Evolutionary conservation across 2,797 vertebrate genomes (phyloP).

Genomic region (Mormyrus hasselquistii): DNA sequence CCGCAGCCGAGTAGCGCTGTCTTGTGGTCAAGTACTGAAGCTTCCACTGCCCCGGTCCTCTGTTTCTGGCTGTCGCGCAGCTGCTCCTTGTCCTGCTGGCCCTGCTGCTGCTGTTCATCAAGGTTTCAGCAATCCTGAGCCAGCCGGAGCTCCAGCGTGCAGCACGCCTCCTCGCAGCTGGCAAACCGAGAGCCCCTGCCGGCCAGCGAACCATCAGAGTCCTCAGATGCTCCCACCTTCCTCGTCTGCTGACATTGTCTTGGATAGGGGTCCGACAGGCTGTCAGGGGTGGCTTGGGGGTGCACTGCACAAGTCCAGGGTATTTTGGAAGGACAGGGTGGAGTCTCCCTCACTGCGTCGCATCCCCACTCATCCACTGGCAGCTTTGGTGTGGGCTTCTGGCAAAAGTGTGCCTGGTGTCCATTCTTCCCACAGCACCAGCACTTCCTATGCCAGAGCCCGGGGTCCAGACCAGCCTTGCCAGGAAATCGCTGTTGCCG

Average conservation of each 20-base stretch:
- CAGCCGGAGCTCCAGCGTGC: not conserved
- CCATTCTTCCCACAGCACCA: not conserved
- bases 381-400: not conserved
- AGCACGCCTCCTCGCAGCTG: not conserved
- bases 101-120: not conserved
- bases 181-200: not conserved
- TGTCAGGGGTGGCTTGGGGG: not conserved
- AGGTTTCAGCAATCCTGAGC: not conserved
- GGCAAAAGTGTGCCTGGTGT: not conserved
- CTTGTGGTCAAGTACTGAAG: not conserved
- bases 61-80: not conserved
- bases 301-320: not conserved
- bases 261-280: not conserved
- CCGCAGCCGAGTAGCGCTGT: not conserved
- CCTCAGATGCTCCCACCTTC: not conserved
- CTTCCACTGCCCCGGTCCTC: not conserved
- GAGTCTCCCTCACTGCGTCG: not conserved
- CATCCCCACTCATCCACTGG: not conserved
- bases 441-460: not conserved
- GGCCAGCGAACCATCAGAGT: not conserved
- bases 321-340: not conserved
- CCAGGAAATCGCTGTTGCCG: not conserved
- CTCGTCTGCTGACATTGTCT: not conserved
- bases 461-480: not conserved
- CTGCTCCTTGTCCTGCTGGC: not conserved